Percentiles rank a stretch among this genome's conserved stretches.
Evolutionary conservation across 2,888 invertebrate species (phyloP).

Genomic region (Anarsia innoxiella): DNA sequence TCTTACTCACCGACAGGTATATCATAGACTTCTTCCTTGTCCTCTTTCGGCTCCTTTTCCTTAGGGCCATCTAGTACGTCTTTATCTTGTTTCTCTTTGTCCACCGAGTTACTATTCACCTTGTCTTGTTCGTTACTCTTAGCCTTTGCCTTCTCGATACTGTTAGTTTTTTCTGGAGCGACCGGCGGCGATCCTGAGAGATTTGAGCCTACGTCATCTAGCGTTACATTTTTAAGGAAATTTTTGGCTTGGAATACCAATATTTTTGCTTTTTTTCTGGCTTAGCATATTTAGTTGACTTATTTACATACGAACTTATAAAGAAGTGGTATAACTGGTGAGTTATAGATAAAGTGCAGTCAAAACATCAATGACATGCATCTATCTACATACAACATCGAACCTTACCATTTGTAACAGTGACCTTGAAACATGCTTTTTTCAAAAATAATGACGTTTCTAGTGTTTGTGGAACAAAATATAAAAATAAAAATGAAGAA

Average conservation of each 20-base stretch:
- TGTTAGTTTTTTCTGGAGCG: conserved; percentile 28
- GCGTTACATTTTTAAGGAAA: neutral
- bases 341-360: conserved; percentile 14
- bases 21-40: conserved; percentile 51
- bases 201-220: conserved; percentile 22
- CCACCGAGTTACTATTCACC: conserved; percentile 8
- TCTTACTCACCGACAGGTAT: conserved; percentile 63
- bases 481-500: too few relatives aligned
- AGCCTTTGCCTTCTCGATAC: conserved; percentile 48
- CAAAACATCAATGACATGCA: conserved; percentile 25
- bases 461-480: too few relatives aligned
- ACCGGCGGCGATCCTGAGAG: conserved; percentile 57
- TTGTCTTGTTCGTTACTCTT: conserved; percentile 18
- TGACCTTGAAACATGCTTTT: too few relatives aligned
- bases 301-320: neutral
- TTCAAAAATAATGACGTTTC: too few relatives aligned
- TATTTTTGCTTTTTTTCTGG: neutral
- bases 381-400: conserved; percentile 30
- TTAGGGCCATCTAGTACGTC: conserved; percentile 31
- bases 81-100: conserved; percentile 27
- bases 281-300: neutral
- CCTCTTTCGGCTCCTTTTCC: conserved; percentile 32
- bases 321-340: too few relatives aligned
- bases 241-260: too few relatives aligned
- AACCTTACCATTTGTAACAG: too few relatives aligned